These are phyloP conservation scores for Agrochola macilenta DNA, from an alignment of 2,888 invertebrate genomes.

Conservation along the genomic window DNA sequence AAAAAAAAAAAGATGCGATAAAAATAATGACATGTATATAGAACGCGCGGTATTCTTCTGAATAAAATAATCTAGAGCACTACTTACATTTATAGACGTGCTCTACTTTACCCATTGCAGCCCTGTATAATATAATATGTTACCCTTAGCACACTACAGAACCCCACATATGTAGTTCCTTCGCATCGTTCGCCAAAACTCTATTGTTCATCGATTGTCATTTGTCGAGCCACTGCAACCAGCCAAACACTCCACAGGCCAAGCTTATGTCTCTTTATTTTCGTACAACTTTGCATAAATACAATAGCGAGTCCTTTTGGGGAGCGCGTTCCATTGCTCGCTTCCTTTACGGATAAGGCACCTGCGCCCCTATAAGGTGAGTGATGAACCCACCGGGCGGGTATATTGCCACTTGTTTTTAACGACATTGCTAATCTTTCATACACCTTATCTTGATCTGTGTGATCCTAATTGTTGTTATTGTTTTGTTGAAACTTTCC, in stretches of 20 bases:
- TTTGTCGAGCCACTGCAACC: constrained; percentile 2
- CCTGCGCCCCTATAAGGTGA: constrained; percentile 62
- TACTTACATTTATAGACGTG: neutral
- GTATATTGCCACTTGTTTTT: constrained; percentile 74
- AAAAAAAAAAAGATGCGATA: constrained; percentile 6
- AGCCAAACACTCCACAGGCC: constrained; percentile 12
- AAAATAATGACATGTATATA: too few relatives aligned
- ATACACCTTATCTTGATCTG: constrained; percentile 46
- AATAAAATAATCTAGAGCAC: constrained; percentile 6
- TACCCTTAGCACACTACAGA: neutral
- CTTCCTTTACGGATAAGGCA: constrained; percentile 77
- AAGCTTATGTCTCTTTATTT: constrained; percentile 62
- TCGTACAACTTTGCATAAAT: constrained; percentile 69
- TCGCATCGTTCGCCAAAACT: constrained; percentile 35
- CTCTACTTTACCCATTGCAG: neutral
- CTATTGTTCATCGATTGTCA: constrained; percentile 41
- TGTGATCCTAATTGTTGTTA: constrained; percentile 20
- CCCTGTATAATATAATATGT: neutral
- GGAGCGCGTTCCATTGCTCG: constrained; percentile 69
- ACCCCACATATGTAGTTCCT: constrained; percentile 13
- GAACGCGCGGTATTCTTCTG: neutral
- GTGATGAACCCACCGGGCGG: constrained; percentile 69
- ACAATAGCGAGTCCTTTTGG: constrained; percentile 77
- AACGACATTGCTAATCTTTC: constrained; percentile 51
- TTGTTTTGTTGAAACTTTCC: neutral